phyloP scores from a whole-genome alignment of 2,797 vertebrate species.

The Acanthiza pusilla region DNA sequence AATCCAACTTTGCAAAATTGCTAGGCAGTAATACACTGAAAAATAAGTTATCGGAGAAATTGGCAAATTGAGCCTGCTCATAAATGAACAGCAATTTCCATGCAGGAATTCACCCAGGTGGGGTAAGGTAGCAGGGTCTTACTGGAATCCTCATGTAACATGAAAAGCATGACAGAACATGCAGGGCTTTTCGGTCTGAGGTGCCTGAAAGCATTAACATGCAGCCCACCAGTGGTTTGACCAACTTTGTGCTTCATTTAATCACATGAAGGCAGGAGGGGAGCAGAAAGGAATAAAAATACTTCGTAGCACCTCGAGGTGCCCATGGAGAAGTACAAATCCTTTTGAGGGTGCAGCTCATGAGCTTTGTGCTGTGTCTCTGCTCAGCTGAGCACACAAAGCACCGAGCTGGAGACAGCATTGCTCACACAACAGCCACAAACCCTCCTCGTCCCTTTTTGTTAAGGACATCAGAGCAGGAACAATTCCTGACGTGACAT shows the following conservation, averaged over 20 bases:
- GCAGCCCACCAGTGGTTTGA: not conserved
- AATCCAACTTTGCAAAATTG: not conserved
- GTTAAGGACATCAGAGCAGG: not conserved
- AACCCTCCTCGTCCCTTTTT: not conserved
- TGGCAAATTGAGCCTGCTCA: not conserved
- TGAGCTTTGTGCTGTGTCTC: not conserved
- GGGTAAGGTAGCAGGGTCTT: accelerated
- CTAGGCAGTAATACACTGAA: not conserved
- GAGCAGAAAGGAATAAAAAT: not conserved
- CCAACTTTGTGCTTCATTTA: no score
- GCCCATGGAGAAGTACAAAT: not conserved
- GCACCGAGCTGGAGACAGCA: accelerated
- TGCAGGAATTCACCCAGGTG: not conserved
- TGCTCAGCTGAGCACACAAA: not conserved
- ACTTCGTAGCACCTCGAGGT: accelerated
- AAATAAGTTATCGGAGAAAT: not conserved
- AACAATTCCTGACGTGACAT: not conserved
- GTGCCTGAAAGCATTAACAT: accelerated
- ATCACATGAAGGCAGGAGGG: not conserved
- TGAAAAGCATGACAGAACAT: accelerated
- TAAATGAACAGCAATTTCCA: not conserved
- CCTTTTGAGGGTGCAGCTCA: not conserved
- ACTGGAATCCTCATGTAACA: not conserved
- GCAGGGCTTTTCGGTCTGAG: not conserved
- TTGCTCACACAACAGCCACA: not conserved